Percentiles rank a stretch among this genome's conserved stretches.
Conservation (phyloP, 2,888 invertebrate genomes). For the Cryptus viduatorius region DNA sequence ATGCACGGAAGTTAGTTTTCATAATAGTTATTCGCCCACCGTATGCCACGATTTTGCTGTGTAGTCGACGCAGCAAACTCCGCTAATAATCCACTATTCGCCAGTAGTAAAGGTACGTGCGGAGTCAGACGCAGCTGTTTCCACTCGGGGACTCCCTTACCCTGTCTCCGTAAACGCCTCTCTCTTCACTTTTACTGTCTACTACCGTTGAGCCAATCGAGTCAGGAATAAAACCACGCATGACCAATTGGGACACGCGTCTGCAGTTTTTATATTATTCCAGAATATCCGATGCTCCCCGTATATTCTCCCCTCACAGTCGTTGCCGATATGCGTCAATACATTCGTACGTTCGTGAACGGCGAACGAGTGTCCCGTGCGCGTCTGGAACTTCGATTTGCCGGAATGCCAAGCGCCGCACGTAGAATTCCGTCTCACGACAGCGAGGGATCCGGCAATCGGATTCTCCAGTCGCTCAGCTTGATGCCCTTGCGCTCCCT, state of each 20-base stretch:
- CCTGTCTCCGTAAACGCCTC: neutral
- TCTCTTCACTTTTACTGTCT: slow-evolving; percentile 20
- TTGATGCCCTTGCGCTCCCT: neutral
- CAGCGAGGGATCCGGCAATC: slow-evolving; percentile 11
- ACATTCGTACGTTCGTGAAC: neutral
- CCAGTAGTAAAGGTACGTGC: slow-evolving; percentile 32
- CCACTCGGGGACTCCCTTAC: slow-evolving; percentile 6
- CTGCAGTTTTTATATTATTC: neutral
- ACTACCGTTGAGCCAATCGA: neutral
- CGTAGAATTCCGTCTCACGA: slow-evolving; percentile 47
- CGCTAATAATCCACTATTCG: slow-evolving; percentile 9
- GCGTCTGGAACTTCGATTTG: slow-evolving; percentile 54
- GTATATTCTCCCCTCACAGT: neutral
- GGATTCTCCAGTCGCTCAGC: neutral
- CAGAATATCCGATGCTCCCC: neutral
- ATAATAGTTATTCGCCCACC: slow-evolving; percentile 6
- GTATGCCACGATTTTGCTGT: neutral
- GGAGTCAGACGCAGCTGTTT: slow-evolving; percentile 36
- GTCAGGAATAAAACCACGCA: neutral
- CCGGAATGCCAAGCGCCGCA: slow-evolving; percentile 30
- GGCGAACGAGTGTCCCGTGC: neutral
- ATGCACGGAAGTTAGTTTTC: neutral
- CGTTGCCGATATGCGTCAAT: neutral
- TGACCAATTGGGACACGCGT: neutral
- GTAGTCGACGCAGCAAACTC: slow-evolving; percentile 1